Evolutionary conservation across 2,113 vertebrate species (phyloP).

Genomic region (Syngnathoides biaculeatus): DNA sequence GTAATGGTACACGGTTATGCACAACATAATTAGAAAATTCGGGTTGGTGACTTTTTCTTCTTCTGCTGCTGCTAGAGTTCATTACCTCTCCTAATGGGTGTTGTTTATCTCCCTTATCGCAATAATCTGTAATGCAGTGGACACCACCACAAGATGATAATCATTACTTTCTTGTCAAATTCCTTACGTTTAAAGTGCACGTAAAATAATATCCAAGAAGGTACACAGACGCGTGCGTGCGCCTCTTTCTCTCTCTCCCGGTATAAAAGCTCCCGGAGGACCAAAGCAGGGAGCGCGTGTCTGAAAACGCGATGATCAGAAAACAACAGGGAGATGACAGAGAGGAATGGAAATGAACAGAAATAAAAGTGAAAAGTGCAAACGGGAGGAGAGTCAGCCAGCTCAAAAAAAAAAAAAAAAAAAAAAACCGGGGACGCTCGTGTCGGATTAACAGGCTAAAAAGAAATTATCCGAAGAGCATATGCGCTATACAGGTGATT

Average conservation of each 20-base stretch:
- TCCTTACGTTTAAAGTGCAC: neutral
- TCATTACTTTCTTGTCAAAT: neutral
- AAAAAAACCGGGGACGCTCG: slow-evolving; percentile 16
- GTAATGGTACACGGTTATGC: neutral
- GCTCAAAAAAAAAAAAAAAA: too few species aligned
- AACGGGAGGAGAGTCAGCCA: slow-evolving; percentile 26
- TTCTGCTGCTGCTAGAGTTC: neutral
- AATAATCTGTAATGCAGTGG: neutral
- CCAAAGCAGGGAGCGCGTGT: slow-evolving; percentile 30
- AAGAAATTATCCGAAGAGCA: neutral
- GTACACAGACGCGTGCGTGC: slow-evolving; percentile 4
- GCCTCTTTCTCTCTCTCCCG: slow-evolving; percentile 15
- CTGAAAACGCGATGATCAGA: slow-evolving; percentile 61
- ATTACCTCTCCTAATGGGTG: neutral
- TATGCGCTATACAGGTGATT: neutral
- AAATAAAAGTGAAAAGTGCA: slow-evolving; percentile 46
- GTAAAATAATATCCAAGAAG: neutral
- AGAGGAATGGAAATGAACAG: slow-evolving; percentile 35
- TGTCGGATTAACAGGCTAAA: neutral
- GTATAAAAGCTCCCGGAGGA: slow-evolving; percentile 64
- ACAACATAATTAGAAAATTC: neutral
- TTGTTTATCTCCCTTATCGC: neutral
- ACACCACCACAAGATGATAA: slow-evolving; percentile 6
- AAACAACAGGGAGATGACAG: slow-evolving; percentile 41
- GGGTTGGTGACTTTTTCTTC: neutral